Conservation (phyloP, 2,888 invertebrate species). For the Mimachlamys varia region DNA sequence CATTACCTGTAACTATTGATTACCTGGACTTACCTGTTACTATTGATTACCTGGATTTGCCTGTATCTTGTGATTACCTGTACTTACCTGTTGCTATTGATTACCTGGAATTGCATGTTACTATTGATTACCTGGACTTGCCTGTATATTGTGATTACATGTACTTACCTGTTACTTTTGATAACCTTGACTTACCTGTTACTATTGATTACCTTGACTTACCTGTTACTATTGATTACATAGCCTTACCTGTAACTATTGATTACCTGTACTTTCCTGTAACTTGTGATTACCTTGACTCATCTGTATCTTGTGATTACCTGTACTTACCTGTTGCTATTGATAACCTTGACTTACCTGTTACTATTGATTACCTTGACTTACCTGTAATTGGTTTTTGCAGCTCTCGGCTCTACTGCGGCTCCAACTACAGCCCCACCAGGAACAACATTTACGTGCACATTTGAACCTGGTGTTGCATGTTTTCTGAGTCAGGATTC, state of each 20-base stretch:
- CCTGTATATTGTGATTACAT: too few species aligned
- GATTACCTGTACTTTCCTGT: neutral
- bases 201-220: neutral
- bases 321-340: neutral
- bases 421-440: neutral
- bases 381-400: neutral
- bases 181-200: neutral
- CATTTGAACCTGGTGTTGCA: slow-evolving; percentile 37
- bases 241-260: neutral
- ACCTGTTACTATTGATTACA: too few species aligned
- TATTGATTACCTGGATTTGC: too few species aligned
- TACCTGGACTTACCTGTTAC: too few species aligned
- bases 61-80: too few species aligned
- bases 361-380: too few species aligned
- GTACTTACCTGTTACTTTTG: too few species aligned
- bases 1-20: too few species aligned
- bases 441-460: slow-evolving; percentile 36
- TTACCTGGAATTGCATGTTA: neutral
- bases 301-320: too few species aligned
- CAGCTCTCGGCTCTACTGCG: neutral
- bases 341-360: neutral
- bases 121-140: too few species aligned
- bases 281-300: too few species aligned
- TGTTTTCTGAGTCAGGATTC: slow-evolving; percentile 38
- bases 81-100: too few species aligned